Base-by-base conservation (phyloP, 2,888 invertebrate genomes). In the Luperina testacea region DNA sequence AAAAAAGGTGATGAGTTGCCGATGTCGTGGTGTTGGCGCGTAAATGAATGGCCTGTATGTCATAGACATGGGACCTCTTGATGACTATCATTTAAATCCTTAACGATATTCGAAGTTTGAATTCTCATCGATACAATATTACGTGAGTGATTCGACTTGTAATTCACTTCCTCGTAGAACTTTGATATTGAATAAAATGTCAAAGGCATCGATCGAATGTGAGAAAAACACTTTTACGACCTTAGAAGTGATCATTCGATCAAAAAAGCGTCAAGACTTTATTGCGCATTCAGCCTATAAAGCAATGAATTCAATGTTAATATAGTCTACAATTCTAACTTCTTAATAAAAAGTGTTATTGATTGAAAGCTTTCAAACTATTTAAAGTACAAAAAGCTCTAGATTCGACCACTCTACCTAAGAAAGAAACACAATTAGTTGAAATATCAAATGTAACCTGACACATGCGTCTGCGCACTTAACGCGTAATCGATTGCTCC, bases 1-100 rank as follows among this genome's bases (percentile, higher is more conserved):
- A 59, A 96, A 95, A 96, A 96, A 95, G 96, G 96, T 96, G 96
- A 96, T 95, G 95, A 95, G 96, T 95, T 94, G 92, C 90, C 89
- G 90, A 89, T 91, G 93, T 92, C 92, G 92, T 89, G 88, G 88
- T 91, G 89, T 92, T 94, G 92, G 94, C 94, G 95, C 94, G 92
- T 94, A 91, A 95, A 96, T 94, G 91, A 93, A 96, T 96, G 93
- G 92, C 90, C 91, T 89, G 88, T 83, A 87, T 86, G 87, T 84
- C 86, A 81, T 89, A 90, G 91, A 94, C 93, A 93, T 88, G 92
- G 89, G 85, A 85, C 88, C 88, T 84, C 77, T 90, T 90, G 91
- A 93, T 94, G 87, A 89, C 89, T 80, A 87, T 91, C 85, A 93
- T 93, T 94, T 94, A 92, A 92, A 93, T 90, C 91, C 92, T 91